Percentiles rank a stretch among this genome's conserved stretches.
Evolutionary conservation across 2,113 vertebrate species (phyloP).

Genomic region (Ptyas mucosa): DNA sequence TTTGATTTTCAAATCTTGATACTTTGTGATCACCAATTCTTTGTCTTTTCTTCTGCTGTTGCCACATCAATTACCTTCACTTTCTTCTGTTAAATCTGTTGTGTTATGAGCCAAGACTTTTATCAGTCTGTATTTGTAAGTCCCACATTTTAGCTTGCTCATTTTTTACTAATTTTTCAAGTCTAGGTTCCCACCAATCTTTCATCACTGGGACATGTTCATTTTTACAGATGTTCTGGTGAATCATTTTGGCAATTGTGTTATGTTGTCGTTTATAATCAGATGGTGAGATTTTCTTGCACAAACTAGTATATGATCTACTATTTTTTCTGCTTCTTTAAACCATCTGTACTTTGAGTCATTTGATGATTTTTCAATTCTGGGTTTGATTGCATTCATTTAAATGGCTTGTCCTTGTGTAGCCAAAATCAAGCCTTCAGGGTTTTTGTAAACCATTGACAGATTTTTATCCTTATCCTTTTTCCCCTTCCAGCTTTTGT

Average conservation of each 20-base stretch:
- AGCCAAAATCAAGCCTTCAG: neutral
- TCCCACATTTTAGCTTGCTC: neutral
- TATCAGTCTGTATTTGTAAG: neutral
- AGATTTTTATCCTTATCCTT: neutral
- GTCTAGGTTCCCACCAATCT: neutral
- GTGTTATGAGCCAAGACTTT: neutral
- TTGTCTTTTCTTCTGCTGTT: neutral
- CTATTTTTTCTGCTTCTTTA: neutral
- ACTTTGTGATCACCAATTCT: neutral
- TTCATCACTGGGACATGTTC: neutral
- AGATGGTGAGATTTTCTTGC: neutral
- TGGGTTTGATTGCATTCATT: neutral
- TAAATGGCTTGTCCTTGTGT: neutral
- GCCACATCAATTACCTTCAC: neutral
- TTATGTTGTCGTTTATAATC: neutral
- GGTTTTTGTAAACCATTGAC: neutral
- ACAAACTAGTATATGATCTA: neutral
- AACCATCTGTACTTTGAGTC: neutral
- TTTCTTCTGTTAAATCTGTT: neutral
- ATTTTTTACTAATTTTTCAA: neutral
- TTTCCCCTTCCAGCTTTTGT: neutral
- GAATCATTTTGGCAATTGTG: neutral
- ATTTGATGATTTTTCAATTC: neutral
- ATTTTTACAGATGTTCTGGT: neutral
- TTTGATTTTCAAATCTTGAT: neutral